Conservation (phyloP, 2,888 invertebrate genomes). For the Diarsia brunnea region DNA sequence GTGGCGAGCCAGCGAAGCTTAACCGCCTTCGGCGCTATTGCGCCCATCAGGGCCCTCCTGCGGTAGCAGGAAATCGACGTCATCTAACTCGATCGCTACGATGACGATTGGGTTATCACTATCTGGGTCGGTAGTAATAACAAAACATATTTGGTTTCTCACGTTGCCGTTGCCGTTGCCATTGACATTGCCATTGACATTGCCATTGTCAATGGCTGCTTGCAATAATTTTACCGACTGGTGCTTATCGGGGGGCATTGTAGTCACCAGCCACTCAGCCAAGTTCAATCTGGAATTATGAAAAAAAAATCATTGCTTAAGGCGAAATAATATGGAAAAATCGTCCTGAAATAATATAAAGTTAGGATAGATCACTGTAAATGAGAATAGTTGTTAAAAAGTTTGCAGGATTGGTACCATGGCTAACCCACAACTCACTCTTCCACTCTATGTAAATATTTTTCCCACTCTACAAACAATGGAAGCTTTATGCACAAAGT, state of each 20-base stretch:
- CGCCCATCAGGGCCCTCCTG: too few species aligned
- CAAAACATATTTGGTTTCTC: not conserved
- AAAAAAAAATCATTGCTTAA: not conserved
- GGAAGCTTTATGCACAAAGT: not conserved
- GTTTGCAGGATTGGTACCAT: not conserved
- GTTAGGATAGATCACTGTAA: not conserved
- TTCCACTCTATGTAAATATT: too few species aligned
- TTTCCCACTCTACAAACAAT: not conserved
- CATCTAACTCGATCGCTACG: not conserved
- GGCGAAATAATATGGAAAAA: not conserved
- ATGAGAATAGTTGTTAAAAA: not conserved
- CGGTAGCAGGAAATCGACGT: not conserved
- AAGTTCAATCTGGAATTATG: not conserved
- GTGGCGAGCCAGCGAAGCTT: not conserved
- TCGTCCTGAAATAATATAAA: not conserved
- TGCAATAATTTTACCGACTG: not conserved
- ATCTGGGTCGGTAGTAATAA: not conserved
- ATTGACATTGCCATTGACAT: too few species aligned
- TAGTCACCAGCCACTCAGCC: not conserved
- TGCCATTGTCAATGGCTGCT: too few species aligned
- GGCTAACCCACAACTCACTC: not conserved
- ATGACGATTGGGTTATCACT: not conserved
- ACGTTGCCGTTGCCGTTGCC: not conserved
- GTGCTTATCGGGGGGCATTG: constrained; percentile 5
- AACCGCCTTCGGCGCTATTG: not conserved